Base-by-base conservation (phyloP, 2,888 invertebrate species). In the Chouioia cunea region DNA sequence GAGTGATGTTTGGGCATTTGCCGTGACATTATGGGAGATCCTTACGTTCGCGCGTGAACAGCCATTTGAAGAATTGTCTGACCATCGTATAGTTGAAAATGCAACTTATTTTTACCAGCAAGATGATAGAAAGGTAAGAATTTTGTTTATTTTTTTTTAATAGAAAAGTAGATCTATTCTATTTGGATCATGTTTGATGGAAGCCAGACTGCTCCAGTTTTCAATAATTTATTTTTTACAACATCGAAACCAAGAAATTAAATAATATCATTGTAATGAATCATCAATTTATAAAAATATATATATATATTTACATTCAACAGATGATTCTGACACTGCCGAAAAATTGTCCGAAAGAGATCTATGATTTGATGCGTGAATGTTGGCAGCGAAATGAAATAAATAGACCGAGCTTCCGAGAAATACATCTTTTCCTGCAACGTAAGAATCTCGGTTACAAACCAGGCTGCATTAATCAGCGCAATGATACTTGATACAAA, bases 1-100 rank as follows among this genome's bases (percentile, higher is more conserved):
- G 85, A 93, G 93, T 77, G 95, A 95, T 87, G 94, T 95, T 54
- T 96, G 95, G 95, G 90, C 94, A 65, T 95, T 95, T 83, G 95
- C 93, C 54, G 93, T 95, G 69, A 92, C 94, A 60, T 88, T 95
- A 74, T 96, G 95, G 94, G 95, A 96, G 86, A 91, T 96, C 76
- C 87, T 96, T 82, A 93, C 93, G 48, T 93, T 93, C 85, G 94
- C 94, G 57, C 88, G 93, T 64, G 92, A 93, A 80, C 93, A 94
- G 82, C 96, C 96, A 8, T 95, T 91, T 85, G 92, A 93, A 80
- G 91, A 92, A 78, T 87, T 94, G 82, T 90, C 89, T 73, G 95
- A 96, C 87, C 92, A 93, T 81, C 91, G 92, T 83, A 91, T 96
- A 77, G 91, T 96, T 77, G 93, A 94, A 83, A 95, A 95, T 86